These are phyloP conservation scores for Parazoanthus atlanticus DNA, from an alignment of 92 coral and sea anemone species.

Conservation along the genomic window DNA sequence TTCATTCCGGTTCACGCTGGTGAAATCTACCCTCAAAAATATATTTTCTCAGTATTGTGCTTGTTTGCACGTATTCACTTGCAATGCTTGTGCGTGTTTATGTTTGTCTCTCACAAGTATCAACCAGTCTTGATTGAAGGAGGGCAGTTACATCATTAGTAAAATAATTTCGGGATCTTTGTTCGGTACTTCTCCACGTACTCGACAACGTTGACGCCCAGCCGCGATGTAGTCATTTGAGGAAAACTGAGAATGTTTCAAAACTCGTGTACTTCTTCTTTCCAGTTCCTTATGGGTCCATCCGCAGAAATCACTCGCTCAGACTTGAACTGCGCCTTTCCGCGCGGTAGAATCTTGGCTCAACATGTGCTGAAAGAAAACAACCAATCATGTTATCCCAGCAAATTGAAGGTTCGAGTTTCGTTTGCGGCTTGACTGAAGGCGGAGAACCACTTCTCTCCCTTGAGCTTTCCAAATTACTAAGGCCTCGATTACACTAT, in stretches of 20 bases:
- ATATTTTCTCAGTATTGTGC: not conserved
- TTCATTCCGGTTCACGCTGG: not conserved
- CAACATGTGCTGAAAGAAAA: constrained; percentile 72
- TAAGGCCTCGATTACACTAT: too few species aligned
- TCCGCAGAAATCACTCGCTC: not conserved
- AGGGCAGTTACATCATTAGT: not conserved
- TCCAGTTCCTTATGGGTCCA: not conserved
- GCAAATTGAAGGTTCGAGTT: too few species aligned
- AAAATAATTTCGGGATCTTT: not conserved
- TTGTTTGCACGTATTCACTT: not conserved
- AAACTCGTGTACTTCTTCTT: not conserved
- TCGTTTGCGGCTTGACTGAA: too few species aligned
- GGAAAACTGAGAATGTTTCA: not conserved
- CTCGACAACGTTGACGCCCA: not conserved
- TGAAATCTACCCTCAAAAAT: too few species aligned
- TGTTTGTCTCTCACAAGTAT: not conserved
- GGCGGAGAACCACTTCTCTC: too few species aligned
- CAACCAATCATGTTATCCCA: not conserved
- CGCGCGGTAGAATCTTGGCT: constrained; percentile 58
- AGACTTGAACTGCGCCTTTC: not conserved
- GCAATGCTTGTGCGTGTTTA: not conserved
- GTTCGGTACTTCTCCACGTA: not conserved
- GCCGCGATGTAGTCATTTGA: not conserved
- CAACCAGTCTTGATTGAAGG: not conserved
- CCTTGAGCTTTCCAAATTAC: too few species aligned